phyloP scores from a whole-genome alignment of 1,140 invertebrate genomes.

The Bombus pyrosoma region DNA sequence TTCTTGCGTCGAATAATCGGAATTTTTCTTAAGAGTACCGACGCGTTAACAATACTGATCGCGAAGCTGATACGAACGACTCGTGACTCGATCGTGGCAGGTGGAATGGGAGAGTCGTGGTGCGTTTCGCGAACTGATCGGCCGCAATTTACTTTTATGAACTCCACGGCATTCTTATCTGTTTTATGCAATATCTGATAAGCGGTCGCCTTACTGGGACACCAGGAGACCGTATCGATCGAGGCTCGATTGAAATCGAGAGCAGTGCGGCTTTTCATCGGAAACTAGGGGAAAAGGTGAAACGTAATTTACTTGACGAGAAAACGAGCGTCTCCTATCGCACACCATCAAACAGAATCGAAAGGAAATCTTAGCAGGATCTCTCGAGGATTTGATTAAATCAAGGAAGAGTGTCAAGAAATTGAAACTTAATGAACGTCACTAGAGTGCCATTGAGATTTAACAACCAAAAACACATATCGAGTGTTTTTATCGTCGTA shows the following conservation, averaged over 20 bases:
- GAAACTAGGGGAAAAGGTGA: neutral
- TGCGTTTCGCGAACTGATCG: neutral
- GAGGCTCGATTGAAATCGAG: slow-evolving; percentile 18
- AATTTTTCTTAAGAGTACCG: neutral
- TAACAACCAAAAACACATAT: neutral
- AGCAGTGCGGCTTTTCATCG: neutral
- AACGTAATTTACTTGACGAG: slow-evolving; percentile 12
- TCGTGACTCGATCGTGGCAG: neutral
- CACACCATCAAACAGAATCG: neutral
- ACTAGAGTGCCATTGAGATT: neutral
- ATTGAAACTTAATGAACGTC: neutral
- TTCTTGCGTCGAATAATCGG: too few relatives aligned
- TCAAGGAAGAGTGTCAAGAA: neutral
- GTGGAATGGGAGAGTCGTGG: too few relatives aligned
- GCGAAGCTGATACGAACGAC: neutral
- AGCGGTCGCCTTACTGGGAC: slow-evolving; percentile 3
- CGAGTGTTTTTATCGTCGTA: neutral
- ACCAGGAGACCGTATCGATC: slow-evolving; percentile 13
- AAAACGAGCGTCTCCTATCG: neutral
- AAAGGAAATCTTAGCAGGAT: neutral
- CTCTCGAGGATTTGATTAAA: neutral
- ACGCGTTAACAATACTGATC: neutral
- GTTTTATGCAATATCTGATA: slow-evolving; percentile 37
- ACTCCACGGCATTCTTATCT: slow-evolving; percentile 9
- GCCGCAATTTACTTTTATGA: slow-evolving; percentile 18